Evolutionary conservation across 1,140 invertebrate species (phyloP), one percentile per base, ranked within the genome.

Genomic region (Drosophila grimshawi): DNA sequence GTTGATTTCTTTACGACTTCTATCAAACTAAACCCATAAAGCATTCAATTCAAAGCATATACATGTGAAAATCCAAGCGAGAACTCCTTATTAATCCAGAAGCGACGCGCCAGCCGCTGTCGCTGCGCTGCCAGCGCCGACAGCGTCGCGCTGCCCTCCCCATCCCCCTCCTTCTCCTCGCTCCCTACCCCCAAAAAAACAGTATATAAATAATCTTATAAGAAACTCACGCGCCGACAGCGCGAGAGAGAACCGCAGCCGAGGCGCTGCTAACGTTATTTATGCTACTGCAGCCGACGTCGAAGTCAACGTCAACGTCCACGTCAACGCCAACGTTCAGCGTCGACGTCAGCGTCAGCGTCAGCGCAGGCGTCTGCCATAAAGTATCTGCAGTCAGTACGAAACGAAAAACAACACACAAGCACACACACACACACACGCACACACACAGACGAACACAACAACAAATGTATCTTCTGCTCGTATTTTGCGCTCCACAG

Each of bases 1-100:
- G 92, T 92, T 92, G 92, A 92, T 92, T 92, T 92, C 92, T 92
- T 92, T 92, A 92, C 92, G 92, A 92, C 91, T 92, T 90, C 90
- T 92, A 90, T 92, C 90, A 89, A 92, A 92, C 91, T 92, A 92
- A 92, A 92, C 90, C 92, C 92, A 92, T 92, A 92, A 92, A 92
- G 91, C 89, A 92, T 92, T 92, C 92, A 92, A 92, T 92, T 92
- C 90, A 83, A 74, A 88, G 79, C 89, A 92, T 92, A 91, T 92
- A 92, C 91, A 92, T 92, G 90, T 91, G 85, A 92, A 92, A 92
- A 91, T 92, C 89, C 90, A 81, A 92, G 90, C 90, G 86, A 91
- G 85, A 91, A 85, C 83, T 88, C 91, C 90, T 90, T 86, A 92
- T 92, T 92, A 92, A 92, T 92, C 91, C 89, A 86, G 82, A 83